Conservation (phyloP, 2,797 vertebrate genomes). For the Melopsittacus undulatus region DNA sequence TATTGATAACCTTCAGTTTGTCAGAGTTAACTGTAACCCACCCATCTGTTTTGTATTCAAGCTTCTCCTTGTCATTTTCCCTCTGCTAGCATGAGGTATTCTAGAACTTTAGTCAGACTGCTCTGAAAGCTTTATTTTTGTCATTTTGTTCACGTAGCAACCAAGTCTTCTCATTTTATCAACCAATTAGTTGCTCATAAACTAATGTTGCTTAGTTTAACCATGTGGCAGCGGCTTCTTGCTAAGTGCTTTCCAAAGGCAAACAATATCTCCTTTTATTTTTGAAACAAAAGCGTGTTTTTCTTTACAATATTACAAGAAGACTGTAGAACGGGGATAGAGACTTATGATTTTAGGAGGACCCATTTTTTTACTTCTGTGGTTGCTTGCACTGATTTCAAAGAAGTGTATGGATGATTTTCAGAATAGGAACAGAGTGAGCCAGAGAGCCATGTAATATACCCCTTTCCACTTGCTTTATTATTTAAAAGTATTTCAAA, state of each 20-base stretch:
- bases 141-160: background rate
- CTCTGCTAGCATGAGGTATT: background rate
- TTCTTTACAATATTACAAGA: background rate
- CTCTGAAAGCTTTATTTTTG: background rate
- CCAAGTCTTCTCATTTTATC: background rate
- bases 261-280: background rate
- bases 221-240: background rate
- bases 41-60: background rate
- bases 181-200: background rate
- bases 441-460: background rate
- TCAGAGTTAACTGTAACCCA: background rate
- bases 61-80: background rate
- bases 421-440: background rate
- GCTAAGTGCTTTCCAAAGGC: background rate
- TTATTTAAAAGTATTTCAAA: background rate
- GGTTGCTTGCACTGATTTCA: background rate
- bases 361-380: background rate
- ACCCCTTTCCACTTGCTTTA: background rate
- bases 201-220: background rate
- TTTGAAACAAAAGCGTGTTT: background rate
- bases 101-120: background rate
- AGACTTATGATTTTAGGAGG: background rate
- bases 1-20: background rate
- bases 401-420: background rate
- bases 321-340: background rate